Evolutionary conservation across 2,113 vertebrate genomes (phyloP), one percentile per base, ranked within the genome.

Genomic region (Lepisosteus osseus): DNA sequence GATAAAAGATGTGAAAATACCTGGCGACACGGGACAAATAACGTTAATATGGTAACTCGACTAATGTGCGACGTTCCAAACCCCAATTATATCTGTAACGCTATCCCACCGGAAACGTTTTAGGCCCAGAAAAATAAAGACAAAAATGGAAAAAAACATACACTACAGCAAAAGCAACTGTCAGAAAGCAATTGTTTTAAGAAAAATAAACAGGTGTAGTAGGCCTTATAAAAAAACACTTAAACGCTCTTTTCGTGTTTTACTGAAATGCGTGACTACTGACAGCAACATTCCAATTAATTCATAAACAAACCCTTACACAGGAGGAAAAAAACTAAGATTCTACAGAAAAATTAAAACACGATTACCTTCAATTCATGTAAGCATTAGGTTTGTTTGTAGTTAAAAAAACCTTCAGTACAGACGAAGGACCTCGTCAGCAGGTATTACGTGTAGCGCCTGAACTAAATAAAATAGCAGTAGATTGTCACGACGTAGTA

Each of bases 371-470:
- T 78, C 80, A 78, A 78, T 61, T 65, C 67, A 72, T 75, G 82
- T 77, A 89, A 87, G 85, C 87, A 87, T 89, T 83, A 79, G 82
- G 72, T 73, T 72, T 70, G 55, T 69, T 66, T 78, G 76, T 29
- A 65, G 62, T 73, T 54, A 74, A 12, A 61, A 70, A 77, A 68
- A 62, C 43, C 73, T 86, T 85, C 86, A 75, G 80, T 79, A 79
- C 82, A 6, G 14, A 55, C 0, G 29, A 62, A 86, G 81, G 87
- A 86, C 89, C 86, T 72, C 13, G 6, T 51, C 8, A 0, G 12
- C 41, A 13, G 65, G 56, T 2, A 0, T 29, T 44, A 5, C 54
- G 45, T 7, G 47, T 6, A 11, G 11, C 78, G 87, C 86, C 86
- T 82, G 65, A 77, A 43, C 74, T 13, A 76, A 88, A 84, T 71